Percentiles rank a stretch among this genome's conserved stretches.
phyloP scores from a whole-genome alignment of 2,113 vertebrate species.

The Istiophorus platypterus region DNA sequence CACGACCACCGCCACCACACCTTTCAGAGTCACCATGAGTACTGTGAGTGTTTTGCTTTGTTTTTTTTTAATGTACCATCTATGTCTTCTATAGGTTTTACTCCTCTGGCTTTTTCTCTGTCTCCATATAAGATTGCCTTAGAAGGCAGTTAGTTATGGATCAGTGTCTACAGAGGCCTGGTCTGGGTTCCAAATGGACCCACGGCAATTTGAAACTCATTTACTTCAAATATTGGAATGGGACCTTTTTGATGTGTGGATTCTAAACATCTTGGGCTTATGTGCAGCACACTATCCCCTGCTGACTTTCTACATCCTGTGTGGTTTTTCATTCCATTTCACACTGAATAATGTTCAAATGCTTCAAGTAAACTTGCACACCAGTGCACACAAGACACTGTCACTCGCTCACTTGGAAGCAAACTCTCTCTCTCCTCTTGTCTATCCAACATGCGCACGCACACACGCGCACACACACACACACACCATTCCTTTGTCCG shows the following conservation, averaged over 20 bases:
- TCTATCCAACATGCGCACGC: not conserved
- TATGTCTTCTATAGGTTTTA: not conserved
- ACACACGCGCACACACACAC: conserved; percentile 10
- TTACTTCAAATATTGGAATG: conserved; percentile 59
- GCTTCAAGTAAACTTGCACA: conserved; percentile 19
- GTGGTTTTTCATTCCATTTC: conserved; percentile 38
- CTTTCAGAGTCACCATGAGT: conserved; percentile 96
- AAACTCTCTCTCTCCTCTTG: not conserved
- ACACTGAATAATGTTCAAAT: conserved; percentile 4
- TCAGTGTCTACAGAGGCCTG: not conserved
- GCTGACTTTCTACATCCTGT: conserved; percentile 4
- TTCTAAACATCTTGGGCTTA: conserved; percentile 22
- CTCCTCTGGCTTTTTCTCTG: not conserved
- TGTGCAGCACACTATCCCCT: conserved; percentile 1
- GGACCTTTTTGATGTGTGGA: conserved; percentile 67
- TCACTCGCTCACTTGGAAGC: not conserved
- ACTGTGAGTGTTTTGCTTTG: conserved; percentile 73
- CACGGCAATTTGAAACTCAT: conserved; percentile 57
- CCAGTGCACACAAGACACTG: not conserved
- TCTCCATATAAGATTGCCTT: conserved; percentile 7
- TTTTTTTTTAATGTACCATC: conserved; percentile 9
- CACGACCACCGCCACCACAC: conserved; percentile 85
- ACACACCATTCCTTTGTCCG: conserved; percentile 24
- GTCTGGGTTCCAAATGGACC: conserved; percentile 66
- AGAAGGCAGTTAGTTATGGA: conserved; percentile 13